These are phyloP conservation scores for Drosophila affinis DNA, from an alignment of 2,888 invertebrate species.

Conservation along the genomic window DNA sequence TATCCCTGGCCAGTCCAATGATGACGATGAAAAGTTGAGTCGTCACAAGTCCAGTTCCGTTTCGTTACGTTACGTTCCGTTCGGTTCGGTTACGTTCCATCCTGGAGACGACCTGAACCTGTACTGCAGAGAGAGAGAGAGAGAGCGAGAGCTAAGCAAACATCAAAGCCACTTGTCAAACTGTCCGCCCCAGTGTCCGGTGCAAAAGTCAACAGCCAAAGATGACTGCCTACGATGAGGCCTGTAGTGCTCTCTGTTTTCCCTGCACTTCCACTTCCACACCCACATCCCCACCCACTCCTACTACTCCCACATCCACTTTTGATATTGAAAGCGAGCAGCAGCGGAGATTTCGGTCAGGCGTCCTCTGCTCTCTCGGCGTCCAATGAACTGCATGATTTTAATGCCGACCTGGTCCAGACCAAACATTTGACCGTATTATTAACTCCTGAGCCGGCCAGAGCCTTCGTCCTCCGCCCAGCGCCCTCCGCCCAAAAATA, in stretches of 20 bases:
- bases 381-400: conserved; percentile 73
- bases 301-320: conserved; percentile 47
- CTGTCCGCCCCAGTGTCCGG: conserved; percentile 42
- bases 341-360: conserved; percentile 53
- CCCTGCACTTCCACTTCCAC: conserved; percentile 27
- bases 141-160: conserved; percentile 53
- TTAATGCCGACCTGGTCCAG: conserved; percentile 59
- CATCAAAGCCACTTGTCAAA: conserved; percentile 70
- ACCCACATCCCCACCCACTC: no score
- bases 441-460: conserved; percentile 55
- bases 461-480: background rate
- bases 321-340: conserved; percentile 71
- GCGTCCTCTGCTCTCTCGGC: conserved; percentile 3
- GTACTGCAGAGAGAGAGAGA: conserved; percentile 10
- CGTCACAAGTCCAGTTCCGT: conserved; percentile 19
- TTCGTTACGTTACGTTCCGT: conserved; percentile 1
- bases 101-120: conserved; percentile 22
- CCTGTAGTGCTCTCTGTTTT: conserved; percentile 12
- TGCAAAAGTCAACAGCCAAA: conserved; percentile 50
- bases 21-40: conserved; percentile 26
- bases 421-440: conserved; percentile 55
- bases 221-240: conserved; percentile 21
- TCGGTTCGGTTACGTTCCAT: conserved; percentile 1
- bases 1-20: conserved; percentile 9
- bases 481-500: conserved; percentile 13